These are phyloP conservation scores for Saturnia japonica DNA, from an alignment of 2,888 invertebrate species.

Conservation along the genomic window DNA sequence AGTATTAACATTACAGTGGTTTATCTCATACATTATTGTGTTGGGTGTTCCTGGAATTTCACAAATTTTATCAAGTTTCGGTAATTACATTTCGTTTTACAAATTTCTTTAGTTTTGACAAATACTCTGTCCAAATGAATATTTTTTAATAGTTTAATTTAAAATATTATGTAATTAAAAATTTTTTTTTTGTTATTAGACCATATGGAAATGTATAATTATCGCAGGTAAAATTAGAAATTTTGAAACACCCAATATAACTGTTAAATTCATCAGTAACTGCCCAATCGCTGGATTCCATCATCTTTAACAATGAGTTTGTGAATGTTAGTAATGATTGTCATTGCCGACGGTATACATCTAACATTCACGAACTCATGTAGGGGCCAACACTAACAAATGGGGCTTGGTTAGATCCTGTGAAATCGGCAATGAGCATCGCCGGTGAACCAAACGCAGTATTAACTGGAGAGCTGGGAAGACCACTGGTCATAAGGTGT, in stretches of 20 bases:
- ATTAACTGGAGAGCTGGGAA: conserved; percentile 86
- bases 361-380: conserved; percentile 45
- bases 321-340: conserved; percentile 43
- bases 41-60: conserved; percentile 43
- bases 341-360: conserved; percentile 24
- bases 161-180: too few species aligned
- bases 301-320: conserved; percentile 52
- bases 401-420: conserved; percentile 80
- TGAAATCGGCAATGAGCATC: conserved; percentile 82
- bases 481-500: conserved; percentile 87
- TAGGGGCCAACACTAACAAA: conserved; percentile 41
- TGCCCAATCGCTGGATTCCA: background rate
- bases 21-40: conserved; percentile 38
- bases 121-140: background rate
- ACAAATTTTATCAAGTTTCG: background rate
- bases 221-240: conserved; percentile 6
- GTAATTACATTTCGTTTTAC: background rate
- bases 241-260: conserved; percentile 39
- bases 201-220: background rate
- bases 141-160: background rate
- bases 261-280: conserved; percentile 47
- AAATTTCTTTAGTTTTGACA: background rate
- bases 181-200: too few species aligned
- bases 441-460: conserved; percentile 85
- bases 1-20: conserved; percentile 38